phyloP scores from a whole-genome alignment of 2,113 vertebrate species.

The Zosterops japonicus region DNA sequence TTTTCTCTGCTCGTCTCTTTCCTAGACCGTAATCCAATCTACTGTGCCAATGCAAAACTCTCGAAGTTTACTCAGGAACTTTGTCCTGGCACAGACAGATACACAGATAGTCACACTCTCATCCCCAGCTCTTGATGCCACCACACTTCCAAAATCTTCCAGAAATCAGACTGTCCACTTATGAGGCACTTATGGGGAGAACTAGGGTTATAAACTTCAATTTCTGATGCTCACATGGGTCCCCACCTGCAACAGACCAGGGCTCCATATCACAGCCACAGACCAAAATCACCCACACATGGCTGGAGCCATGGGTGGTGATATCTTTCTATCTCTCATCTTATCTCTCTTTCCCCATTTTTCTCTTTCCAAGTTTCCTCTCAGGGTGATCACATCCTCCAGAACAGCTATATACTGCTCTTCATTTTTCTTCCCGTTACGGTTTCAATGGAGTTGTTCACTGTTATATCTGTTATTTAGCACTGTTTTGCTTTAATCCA shows the following conservation, averaged over 20 bases:
- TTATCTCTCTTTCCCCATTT: background rate
- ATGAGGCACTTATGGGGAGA: background rate
- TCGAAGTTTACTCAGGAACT: background rate
- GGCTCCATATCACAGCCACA: background rate
- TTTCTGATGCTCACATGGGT: fast-evolving
- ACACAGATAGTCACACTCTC: background rate
- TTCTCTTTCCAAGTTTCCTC: background rate
- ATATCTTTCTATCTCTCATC: background rate
- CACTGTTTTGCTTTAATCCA: background rate
- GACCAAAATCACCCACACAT: background rate
- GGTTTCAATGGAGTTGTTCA: background rate
- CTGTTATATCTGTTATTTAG: background rate
- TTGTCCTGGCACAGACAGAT: background rate
- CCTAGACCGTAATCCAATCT: fast-evolving
- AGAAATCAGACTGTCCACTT: background rate
- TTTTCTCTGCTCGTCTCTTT: background rate
- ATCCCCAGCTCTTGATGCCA: fast-evolving
- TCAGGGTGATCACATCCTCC: background rate
- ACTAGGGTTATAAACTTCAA: background rate
- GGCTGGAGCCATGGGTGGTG: background rate
- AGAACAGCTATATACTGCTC: background rate
- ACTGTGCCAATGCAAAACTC: fast-evolving
- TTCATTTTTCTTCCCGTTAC: background rate
- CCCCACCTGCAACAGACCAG: background rate
- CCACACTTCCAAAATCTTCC: background rate